Evolutionary conservation across 1,140 invertebrate species (phyloP).

Genomic region (Drosophila fuyamai): DNA sequence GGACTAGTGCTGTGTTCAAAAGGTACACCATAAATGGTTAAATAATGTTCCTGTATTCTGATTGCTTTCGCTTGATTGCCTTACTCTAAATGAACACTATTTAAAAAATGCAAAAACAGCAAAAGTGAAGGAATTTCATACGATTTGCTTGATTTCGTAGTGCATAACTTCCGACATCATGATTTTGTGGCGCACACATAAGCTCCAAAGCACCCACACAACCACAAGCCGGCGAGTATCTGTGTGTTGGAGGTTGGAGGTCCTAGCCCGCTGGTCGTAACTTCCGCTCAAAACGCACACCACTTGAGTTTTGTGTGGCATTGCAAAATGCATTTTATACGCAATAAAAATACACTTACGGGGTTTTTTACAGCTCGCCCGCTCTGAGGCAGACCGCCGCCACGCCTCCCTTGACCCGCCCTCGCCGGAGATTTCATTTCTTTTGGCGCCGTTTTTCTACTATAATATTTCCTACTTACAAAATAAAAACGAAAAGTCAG

Average conservation of each 20-base stretch:
- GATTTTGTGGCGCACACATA: constrained; percentile 27
- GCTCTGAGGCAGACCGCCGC: constrained; percentile 22
- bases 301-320: constrained; percentile 78
- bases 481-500: constrained; percentile 72
- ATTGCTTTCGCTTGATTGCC: constrained; percentile 19
- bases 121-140: constrained; percentile 24
- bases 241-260: constrained; percentile 10
- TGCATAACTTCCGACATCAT: constrained; percentile 68
- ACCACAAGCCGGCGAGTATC: constrained; percentile 3
- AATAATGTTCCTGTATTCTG: neutral
- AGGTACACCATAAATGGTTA: constrained; percentile 13
- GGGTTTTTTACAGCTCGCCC: constrained; percentile 70
- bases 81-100: constrained; percentile 19
- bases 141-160: constrained; percentile 35
- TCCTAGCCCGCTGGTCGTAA: constrained; percentile 66
- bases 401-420: neutral
- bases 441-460: constrained; percentile 71
- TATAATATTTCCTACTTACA: constrained; percentile 77
- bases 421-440: constrained; percentile 37
- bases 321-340: constrained; percentile 81
- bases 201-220: constrained; percentile 15
- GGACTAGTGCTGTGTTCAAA: neutral
- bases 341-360: constrained; percentile 82
- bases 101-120: constrained; percentile 14
- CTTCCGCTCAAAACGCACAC: constrained; percentile 72